A percentile compares a stretch with the other conserved stretches of the same genome.
These are phyloP conservation scores for Ginglymostoma cirratum DNA, from an alignment of 2,113 vertebrate species.

Conservation along the genomic window DNA sequence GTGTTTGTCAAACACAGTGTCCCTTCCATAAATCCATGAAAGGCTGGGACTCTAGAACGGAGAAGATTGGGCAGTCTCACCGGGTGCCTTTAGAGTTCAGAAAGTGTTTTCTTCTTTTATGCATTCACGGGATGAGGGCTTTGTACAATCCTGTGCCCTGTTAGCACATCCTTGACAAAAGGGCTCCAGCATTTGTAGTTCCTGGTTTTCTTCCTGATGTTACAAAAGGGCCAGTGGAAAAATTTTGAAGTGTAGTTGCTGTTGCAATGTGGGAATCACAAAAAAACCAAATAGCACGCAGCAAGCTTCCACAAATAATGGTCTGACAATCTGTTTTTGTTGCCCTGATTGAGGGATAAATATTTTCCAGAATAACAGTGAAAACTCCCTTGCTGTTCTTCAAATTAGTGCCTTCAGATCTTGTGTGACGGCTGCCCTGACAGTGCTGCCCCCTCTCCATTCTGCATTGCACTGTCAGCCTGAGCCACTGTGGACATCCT, in stretches of 20 bases:
- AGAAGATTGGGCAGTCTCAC: background rate
- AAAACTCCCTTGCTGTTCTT: background rate
- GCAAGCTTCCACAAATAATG: background rate
- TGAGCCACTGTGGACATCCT: background rate
- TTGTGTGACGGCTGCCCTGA: background rate
- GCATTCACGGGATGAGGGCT: too few species aligned
- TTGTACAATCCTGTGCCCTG: too few species aligned
- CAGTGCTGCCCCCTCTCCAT: background rate
- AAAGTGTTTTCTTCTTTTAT: background rate
- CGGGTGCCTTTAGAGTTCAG: background rate
- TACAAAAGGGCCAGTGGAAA: background rate
- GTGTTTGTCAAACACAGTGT: too few species aligned
- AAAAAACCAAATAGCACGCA: background rate
- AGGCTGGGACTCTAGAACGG: background rate
- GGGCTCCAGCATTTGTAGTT: too few species aligned
- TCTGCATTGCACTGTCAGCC: too few species aligned
- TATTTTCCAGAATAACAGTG: background rate
- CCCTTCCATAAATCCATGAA: too few species aligned
- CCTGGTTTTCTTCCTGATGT: too few species aligned
- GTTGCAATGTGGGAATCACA: background rate
- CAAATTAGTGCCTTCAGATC: background rate
- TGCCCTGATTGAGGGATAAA: background rate
- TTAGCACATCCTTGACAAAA: too few species aligned
- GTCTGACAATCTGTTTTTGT: background rate
- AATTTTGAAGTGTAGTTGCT: background rate